phyloP scores from a whole-genome alignment of 2,113 vertebrate genomes.

The Cichladusa arquata region DNA sequence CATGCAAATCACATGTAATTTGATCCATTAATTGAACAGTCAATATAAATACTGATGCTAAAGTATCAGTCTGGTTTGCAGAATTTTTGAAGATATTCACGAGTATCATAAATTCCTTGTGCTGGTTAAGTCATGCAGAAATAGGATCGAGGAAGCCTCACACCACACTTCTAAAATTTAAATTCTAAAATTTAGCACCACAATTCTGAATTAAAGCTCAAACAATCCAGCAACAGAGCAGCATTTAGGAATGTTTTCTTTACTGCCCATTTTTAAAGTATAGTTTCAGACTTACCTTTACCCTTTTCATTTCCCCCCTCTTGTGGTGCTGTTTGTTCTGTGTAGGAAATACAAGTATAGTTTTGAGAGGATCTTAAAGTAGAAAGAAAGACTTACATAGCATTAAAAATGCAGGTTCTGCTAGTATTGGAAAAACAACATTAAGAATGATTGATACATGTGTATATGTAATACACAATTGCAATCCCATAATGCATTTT shows the following conservation, averaged over 20 bases:
- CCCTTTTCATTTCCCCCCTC: constrained; percentile 54
- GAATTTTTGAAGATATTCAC: neutral
- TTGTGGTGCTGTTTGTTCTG: constrained; percentile 72
- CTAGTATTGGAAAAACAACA: neutral
- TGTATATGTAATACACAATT: neutral
- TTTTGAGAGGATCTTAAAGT: constrained; percentile 58
- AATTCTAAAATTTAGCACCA: neutral
- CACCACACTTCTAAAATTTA: neutral
- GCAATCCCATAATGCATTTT: neutral
- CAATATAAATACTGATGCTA: neutral
- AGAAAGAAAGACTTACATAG: constrained; percentile 45
- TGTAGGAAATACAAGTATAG: constrained; percentile 73
- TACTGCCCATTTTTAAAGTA: neutral
- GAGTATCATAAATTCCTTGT: neutral
- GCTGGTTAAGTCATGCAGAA: neutral
- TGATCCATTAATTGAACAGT: neutral
- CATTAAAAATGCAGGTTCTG: neutral
- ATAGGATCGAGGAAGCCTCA: neutral
- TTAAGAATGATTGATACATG: neutral
- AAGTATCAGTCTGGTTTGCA: neutral
- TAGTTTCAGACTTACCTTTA: constrained; percentile 73
- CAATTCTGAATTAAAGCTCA: neutral
- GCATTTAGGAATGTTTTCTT: neutral
- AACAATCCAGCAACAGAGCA: neutral
- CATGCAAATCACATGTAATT: neutral